These are phyloP conservation scores for Rhamphomyia laevipes DNA, from an alignment of 2,888 invertebrate genomes.

Conservation along the genomic window DNA sequence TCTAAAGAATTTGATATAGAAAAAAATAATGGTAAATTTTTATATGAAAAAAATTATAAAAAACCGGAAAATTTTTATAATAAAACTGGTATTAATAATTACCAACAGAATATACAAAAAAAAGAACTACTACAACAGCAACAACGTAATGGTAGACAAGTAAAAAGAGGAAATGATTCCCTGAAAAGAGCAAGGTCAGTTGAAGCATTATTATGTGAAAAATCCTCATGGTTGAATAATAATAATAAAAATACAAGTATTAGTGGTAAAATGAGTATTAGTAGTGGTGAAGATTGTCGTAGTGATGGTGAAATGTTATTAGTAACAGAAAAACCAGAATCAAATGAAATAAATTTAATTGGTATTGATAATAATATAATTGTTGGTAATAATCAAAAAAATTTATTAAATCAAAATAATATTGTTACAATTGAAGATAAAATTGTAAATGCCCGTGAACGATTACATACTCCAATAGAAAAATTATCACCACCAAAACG, in stretches of 20 bases:
- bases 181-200: conserved; percentile 80
- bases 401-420: not conserved
- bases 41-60: not conserved
- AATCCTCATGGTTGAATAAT: conserved; percentile 33
- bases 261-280: conserved; percentile 5
- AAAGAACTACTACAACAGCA: not conserved
- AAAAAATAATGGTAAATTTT: not conserved
- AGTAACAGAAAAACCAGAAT: not conserved
- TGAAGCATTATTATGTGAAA: conserved; percentile 64
- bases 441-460: conserved; percentile 35
- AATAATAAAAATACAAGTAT: conserved; percentile 3
- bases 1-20: not conserved
- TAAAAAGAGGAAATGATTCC: conserved; percentile 46
- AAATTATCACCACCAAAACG: conserved; percentile 40
- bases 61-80: not conserved
- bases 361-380: not conserved
- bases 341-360: not conserved
- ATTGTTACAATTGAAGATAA: conserved; percentile 35
- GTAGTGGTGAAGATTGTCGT: not conserved
- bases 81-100: not conserved
- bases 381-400: not conserved
- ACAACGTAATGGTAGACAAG: conserved; percentile 31
- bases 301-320: not conserved
- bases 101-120: no score
- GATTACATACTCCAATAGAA: conserved; percentile 35